Percentiles rank a stretch among this genome's conserved stretches.
These are phyloP conservation scores for Dendropsophus ebraccatus DNA, from an alignment of 2,113 vertebrate species.

Conservation along the genomic window DNA sequence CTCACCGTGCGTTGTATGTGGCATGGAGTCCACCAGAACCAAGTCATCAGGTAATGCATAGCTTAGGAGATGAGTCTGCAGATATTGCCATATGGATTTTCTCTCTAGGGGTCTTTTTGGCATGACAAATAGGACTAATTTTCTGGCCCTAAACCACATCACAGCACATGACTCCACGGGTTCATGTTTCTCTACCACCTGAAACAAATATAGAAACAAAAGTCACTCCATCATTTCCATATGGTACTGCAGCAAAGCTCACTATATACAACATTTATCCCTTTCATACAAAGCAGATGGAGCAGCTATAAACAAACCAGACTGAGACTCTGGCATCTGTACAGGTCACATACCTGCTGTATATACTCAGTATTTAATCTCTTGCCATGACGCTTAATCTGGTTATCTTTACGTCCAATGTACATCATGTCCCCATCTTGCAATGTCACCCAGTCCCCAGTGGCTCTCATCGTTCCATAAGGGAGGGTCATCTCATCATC, in stretches of 20 bases:
- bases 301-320: no score
- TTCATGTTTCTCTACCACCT: slow-evolving; percentile 80
- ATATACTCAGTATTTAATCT: slow-evolving; percentile 81
- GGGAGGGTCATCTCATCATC: slow-evolving; percentile 77
- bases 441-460: slow-evolving; percentile 88
- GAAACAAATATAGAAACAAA: slow-evolving; percentile 15
- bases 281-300: no score
- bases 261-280: neutral
- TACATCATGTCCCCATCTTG: slow-evolving; percentile 75
- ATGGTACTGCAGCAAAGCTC: neutral
- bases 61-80: slow-evolving; percentile 76
- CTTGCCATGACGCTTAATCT: slow-evolving; percentile 91
- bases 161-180: slow-evolving; percentile 84
- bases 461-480: slow-evolving; percentile 85
- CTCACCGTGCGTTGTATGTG: slow-evolving; percentile 87
- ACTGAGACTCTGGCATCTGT: neutral
- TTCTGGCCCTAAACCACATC: slow-evolving; percentile 73
- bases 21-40: slow-evolving; percentile 76
- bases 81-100: slow-evolving; percentile 68
- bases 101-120: slow-evolving; percentile 65
- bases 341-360: slow-evolving; percentile 77
- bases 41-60: slow-evolving; percentile 85
- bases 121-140: slow-evolving; percentile 85
- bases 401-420: slow-evolving; percentile 87
- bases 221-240: neutral